Evolutionary conservation across 2,888 invertebrate genomes (phyloP).

Genomic region (Eupithecia vulgata): DNA sequence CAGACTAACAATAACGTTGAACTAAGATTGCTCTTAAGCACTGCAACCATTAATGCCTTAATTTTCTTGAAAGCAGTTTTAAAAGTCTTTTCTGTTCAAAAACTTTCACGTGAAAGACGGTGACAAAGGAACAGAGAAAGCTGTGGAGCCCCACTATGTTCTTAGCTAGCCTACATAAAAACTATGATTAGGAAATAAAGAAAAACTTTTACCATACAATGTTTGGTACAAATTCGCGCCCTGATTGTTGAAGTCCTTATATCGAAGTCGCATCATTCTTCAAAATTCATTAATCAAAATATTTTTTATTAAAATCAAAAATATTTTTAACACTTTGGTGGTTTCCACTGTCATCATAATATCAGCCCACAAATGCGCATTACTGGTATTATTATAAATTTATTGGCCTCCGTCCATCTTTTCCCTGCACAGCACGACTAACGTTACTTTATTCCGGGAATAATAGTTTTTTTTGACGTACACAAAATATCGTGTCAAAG

Average conservation of each 20-base stretch:
- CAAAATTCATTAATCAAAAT: too few relatives aligned
- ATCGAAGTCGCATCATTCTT: too few relatives aligned
- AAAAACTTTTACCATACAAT: background rate
- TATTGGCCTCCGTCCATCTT: background rate
- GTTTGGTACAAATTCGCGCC: background rate
- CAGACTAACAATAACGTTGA: constrained; percentile 39
- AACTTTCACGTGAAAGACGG: constrained; percentile 79
- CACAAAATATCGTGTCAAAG: background rate
- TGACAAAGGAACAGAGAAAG: constrained; percentile 68
- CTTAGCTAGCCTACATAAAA: background rate
- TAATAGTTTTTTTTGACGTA: background rate
- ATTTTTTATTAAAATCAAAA: too few relatives aligned
- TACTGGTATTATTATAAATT: background rate
- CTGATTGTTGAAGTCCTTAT: too few relatives aligned
- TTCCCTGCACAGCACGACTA: background rate
- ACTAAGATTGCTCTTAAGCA: constrained; percentile 60
- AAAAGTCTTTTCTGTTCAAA: constrained; percentile 81
- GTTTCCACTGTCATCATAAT: background rate
- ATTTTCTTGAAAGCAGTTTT: constrained; percentile 82
- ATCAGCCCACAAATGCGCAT: background rate
- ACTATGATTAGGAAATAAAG: background rate
- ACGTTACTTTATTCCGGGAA: background rate
- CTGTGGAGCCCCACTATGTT: constrained; percentile 52
- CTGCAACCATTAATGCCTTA: constrained; percentile 78
- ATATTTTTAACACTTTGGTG: background rate